These are phyloP conservation scores for Magallana gigas DNA, from an alignment of 1,140 invertebrate species.

Conservation along the genomic window DNA sequence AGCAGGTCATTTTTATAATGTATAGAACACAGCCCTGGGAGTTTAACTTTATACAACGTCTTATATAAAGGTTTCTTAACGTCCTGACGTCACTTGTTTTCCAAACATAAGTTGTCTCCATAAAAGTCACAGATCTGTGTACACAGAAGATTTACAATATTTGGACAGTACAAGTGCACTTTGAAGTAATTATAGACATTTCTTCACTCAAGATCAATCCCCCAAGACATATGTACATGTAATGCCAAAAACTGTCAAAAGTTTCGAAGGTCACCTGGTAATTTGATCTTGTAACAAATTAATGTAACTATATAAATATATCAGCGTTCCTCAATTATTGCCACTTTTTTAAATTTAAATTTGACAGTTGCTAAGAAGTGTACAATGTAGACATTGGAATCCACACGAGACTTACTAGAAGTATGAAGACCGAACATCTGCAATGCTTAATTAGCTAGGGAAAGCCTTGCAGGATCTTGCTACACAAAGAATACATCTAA, in stretches of 20 bases:
- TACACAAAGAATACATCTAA: too few species aligned
- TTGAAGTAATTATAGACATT: neutral
- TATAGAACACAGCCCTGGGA: neutral
- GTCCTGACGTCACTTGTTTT: slow-evolving; percentile 1
- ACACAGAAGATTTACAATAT: slow-evolving; percentile 20
- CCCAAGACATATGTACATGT: neutral
- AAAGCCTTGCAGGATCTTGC: too few species aligned
- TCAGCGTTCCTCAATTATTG: too few species aligned
- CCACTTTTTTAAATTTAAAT: too few species aligned
- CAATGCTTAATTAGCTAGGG: too few species aligned
- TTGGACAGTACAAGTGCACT: neutral
- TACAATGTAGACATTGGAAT: too few species aligned
- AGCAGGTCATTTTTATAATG: slow-evolving; percentile 7
- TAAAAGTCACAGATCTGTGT: slow-evolving; percentile 30
- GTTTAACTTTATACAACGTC: neutral
- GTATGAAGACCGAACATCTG: too few species aligned
- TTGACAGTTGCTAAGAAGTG: too few species aligned
- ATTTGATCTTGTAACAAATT: neutral
- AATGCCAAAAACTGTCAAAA: neutral
- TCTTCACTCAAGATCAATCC: neutral
- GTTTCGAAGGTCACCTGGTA: neutral
- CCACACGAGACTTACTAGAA: too few species aligned
- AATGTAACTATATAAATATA: too few species aligned
- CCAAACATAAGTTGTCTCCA: slow-evolving; percentile 15
- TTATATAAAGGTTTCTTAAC: neutral